A percentile compares a stretch with the other conserved stretches of the same genome.
phyloP scores from a whole-genome alignment of 2,797 vertebrate species.

The Carcharodon carcharias region DNA sequence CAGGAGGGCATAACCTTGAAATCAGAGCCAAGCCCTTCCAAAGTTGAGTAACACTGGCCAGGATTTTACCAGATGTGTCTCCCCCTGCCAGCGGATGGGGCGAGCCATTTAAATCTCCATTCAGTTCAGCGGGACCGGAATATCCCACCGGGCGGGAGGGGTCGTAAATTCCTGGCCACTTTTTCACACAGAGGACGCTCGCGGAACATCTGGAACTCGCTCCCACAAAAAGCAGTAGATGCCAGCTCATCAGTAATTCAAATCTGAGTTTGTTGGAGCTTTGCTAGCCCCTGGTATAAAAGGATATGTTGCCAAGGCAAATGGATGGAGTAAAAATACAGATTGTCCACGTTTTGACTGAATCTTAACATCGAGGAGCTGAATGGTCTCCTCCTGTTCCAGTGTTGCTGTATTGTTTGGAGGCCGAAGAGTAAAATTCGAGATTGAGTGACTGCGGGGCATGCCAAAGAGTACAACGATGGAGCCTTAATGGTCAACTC shows the following conservation, averaged over 20 bases:
- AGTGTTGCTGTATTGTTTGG: not conserved
- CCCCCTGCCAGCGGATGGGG: too few relatives aligned
- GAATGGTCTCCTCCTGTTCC: not conserved
- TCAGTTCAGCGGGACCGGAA: too few relatives aligned
- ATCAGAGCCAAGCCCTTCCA: too few relatives aligned
- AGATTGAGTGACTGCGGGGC: not conserved
- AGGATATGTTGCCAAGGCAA: not conserved
- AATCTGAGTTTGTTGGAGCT: not conserved
- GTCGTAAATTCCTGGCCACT: too few relatives aligned
- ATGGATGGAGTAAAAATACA: not conserved
- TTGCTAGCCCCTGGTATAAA: not conserved
- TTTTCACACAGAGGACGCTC: too few relatives aligned
- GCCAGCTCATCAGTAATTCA: not conserved
- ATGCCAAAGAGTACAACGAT: not conserved
- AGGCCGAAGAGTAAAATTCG: not conserved
- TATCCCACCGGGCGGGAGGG: too few relatives aligned
- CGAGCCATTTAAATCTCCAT: too few relatives aligned
- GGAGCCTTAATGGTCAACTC: not conserved
- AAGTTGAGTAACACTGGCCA: too few relatives aligned
- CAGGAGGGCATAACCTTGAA: too few relatives aligned
- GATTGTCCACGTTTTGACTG: not conserved
- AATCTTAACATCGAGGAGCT: not conserved
- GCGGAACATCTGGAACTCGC: too few relatives aligned
- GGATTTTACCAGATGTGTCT: too few relatives aligned
- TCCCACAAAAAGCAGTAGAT: too few relatives aligned